Evolutionary conservation across 2,888 invertebrate genomes (phyloP), one percentile per base, ranked within the genome.

Genomic region (Dryomyza anilis): DNA sequence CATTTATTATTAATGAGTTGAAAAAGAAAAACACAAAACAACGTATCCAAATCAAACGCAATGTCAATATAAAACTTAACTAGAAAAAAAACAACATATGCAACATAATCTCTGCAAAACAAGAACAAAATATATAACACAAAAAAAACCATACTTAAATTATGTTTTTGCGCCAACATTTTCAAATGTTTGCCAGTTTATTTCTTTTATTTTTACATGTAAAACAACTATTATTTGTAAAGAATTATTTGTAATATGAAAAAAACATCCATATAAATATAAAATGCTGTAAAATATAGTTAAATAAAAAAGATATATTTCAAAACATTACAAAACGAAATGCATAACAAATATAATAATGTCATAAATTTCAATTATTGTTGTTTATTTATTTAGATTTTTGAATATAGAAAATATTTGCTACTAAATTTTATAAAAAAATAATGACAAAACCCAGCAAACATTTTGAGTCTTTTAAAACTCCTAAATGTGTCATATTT

Each of bases 21-120:
- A n/a, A n/a, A n/a, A n/a, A n/a, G n/a, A n/a, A n/a, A n/a, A n/a
- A n/a, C n/a, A n/a, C n/a, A n/a, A n/a, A n/a, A n/a, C n/a, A n/a
- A n/a, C n/a, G n/a, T n/a, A 63, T 65, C 65, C 63, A 65, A 68
- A 61, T 30, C 12, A 30, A 53, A 67, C 50, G 16, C 27, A 64
- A 58, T 33, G 29, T 59, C 59, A 30, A 29, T 30, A 59, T n/a
- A n/a, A 48, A 59, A 14, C 16, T 48, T 48, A 36, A 63, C n/a
- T 43, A 45, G 45, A 60, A 52, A 50, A 56, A 46, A 30, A 7
- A 39, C 48, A 27, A 50, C 33, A 48, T 46, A 3, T 53, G 10
- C 4, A 33, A n/a, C n/a, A n/a, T n/a, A n/a, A n/a, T n/a, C n/a
- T n/a, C n/a, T n/a, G n/a, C n/a, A n/a, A n/a, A n/a, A n/a, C n/a